phyloP scores from a whole-genome alignment of 30 jellyfish, hydroid and myxozoan species.

The Aurelia sp. region DNA sequence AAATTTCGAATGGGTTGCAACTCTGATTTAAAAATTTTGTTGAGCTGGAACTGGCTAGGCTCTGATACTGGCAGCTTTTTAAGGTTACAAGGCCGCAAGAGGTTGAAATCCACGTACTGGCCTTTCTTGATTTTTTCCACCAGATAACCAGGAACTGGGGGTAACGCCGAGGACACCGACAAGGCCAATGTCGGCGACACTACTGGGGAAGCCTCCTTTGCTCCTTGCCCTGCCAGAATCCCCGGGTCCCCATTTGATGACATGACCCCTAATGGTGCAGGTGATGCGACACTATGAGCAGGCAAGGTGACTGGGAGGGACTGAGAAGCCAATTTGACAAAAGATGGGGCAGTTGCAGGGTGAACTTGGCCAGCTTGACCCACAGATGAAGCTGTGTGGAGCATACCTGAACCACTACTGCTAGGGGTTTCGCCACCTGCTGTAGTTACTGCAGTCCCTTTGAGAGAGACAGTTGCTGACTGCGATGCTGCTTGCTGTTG shows the following conservation, averaged over 20 bases:
- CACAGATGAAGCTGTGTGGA: neutral
- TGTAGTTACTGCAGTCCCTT: neutral
- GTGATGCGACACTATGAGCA: neutral
- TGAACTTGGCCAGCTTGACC: neutral
- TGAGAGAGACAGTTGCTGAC: neutral
- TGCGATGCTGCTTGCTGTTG: neutral
- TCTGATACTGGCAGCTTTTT: neutral
- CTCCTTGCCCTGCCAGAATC: neutral
- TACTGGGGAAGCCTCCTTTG: neutral
- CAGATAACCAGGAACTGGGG: conserved; percentile 44
- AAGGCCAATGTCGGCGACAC: neutral
- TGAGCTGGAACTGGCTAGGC: neutral
- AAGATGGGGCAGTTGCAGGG: conserved; percentile 1
- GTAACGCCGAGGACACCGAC: conserved; percentile 25
- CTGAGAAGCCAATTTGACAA: neutral
- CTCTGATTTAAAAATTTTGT: neutral
- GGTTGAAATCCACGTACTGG: conserved; percentile 1
- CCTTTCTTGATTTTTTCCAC: neutral
- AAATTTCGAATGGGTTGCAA: conserved; percentile 1
- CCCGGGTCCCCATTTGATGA: neutral
- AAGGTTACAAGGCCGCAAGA: conserved; percentile 8
- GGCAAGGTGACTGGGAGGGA: neutral
- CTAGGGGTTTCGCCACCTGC: neutral
- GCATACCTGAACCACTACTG: neutral
- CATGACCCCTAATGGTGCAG: neutral